Base-by-base conservation (phyloP, 2,797 vertebrate genomes). In the Xerus rutilus region DNA sequence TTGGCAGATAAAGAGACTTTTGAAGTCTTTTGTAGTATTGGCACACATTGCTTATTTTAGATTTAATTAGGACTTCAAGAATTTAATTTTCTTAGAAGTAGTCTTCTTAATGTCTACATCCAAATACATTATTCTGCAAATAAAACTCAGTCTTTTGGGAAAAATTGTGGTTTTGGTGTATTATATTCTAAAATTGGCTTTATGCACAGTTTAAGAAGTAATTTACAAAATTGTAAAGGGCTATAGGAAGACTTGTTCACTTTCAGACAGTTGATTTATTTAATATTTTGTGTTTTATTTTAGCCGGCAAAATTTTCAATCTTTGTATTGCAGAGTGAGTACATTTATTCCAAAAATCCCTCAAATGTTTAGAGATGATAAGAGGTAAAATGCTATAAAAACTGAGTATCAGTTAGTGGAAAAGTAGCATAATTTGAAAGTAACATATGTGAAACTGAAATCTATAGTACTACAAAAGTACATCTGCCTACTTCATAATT, bases 41-140 rank as follows among this genome's bases (percentile, higher is more conserved):
- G 57, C 79, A 65, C 39, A 94, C 32, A 64, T 47, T 86, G 70
- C 23, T 43, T 95, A 89, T 83, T 97, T 86, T 70, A 35, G n/a
- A 92, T 94, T 96, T 95, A 96, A 97, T 96, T 95, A 93, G 93
- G 74, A 90, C 88, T 94, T 96, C 89, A 96, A 95, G 92, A 77
- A n/a, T 70, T 88, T 94, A 92, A 90, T 95, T 95, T 94, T 93
- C 90, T 96, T 96, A 62, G 87, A 96, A 93, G 86, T 92, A 62
- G n/a, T 86, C 65, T 93, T 93, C 62, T 79, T 92, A 87, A 65
- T 92, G 70, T 83, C 28, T 23, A 91, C 32, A 76, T 77, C 20
- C 18, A 88, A 67, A 88, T 72, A 83, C 32, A 72, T 20, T 90
- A 32, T 86, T 89, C 93, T 69, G 5, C 49, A 79, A 95, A 85